Base-by-base conservation (phyloP, 2,113 vertebrate genomes). In the Bos javanicus region DNA sequence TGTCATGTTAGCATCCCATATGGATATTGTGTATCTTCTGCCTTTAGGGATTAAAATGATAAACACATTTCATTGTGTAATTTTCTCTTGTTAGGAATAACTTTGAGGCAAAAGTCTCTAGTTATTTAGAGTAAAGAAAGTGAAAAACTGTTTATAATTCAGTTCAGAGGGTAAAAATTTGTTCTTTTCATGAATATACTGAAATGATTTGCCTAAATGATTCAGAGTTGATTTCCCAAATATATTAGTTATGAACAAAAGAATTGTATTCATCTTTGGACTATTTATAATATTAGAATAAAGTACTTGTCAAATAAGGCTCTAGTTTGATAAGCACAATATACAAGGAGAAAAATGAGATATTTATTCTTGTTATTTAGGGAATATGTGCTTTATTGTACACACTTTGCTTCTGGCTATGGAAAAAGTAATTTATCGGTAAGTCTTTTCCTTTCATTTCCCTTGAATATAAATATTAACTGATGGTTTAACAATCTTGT, bases 391-490 rank as follows among this genome's bases (percentile, higher is more conserved):
- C 91, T 97, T 96, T 93, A 94, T 95, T 83, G 71, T 93, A 86
- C 5, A 74, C n/a, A 86, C 50, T 88, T 95, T 83, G 59, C 94
- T 96, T 94, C 90, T 86, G 94, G 91, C 94, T 57, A 54, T 30
- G 39, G 85, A 94, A 93, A 95, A 94, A 84, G 82, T 88, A 78
- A 98, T 97, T 97, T 97, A 96, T 95, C 62, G 76, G 28, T 28
- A 94, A 84, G 56, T 56, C 60, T 95, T 93, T 94, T 71, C 87
- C 78, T 92, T 85, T 78, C 88, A 91, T 95, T 94, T 95, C 39
- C 81, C n/a, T 80, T 48, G 60, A 97, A 93, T 94, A 92, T 86
- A 92, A 98, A 98, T 95, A 97, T 98, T 90, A 98, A 98, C 94
- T 11, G 95, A 95, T 94, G 94, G 60, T 59, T 94, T 96, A 96